A percentile compares a stretch with the other conserved stretches of the same genome.
These are phyloP conservation scores for Drosophila repletoides DNA, from an alignment of 1,140 invertebrate genomes.

Conservation along the genomic window DNA sequence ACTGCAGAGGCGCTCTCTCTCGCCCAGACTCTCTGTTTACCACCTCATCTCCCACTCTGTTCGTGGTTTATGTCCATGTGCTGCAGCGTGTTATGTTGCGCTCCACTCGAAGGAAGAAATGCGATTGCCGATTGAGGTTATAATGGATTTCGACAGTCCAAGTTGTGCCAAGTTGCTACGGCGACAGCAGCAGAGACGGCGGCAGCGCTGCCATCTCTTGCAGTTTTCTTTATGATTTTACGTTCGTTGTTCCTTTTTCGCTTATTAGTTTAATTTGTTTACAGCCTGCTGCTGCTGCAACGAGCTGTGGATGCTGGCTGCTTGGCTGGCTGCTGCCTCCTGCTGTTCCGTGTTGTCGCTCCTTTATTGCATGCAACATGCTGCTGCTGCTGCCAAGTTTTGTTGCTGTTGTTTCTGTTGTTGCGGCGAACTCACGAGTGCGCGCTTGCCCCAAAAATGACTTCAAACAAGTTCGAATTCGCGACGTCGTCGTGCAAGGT, in stretches of 20 bases:
- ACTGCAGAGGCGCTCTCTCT: neutral
- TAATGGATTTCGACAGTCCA: constrained; percentile 81
- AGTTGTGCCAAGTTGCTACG: constrained; percentile 52
- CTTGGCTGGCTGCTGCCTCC: constrained; percentile 11
- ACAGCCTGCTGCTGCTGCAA: constrained; percentile 29
- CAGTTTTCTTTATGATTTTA: constrained; percentile 53
- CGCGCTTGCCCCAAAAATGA: constrained; percentile 31
- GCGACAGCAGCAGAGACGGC: constrained; percentile 18
- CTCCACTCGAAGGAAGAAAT: constrained; percentile 80
- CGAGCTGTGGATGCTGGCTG: constrained; percentile 28
- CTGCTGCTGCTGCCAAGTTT: constrained; percentile 51
- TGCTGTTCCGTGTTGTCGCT: constrained; percentile 26
- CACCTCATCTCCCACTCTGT: neutral
- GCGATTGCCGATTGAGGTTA: constrained; percentile 79
- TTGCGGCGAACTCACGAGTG: constrained; percentile 32
- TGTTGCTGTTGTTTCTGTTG: constrained; percentile 27
- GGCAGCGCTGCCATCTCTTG: constrained; percentile 25
- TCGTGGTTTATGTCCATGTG: constrained; percentile 47
- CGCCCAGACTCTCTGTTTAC: neutral
- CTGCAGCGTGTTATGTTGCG: constrained; percentile 38
- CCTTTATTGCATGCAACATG: constrained; percentile 69
- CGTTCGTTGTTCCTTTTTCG: constrained; percentile 67
- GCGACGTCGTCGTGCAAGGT: constrained; percentile 64
- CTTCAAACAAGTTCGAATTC: constrained; percentile 80
- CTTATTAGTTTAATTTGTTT: constrained; percentile 80